A percentile compares a stretch with the other conserved stretches of the same genome.
Evolutionary conservation across 2,888 invertebrate species (phyloP).

Genomic region (Clusia tigrina): DNA sequence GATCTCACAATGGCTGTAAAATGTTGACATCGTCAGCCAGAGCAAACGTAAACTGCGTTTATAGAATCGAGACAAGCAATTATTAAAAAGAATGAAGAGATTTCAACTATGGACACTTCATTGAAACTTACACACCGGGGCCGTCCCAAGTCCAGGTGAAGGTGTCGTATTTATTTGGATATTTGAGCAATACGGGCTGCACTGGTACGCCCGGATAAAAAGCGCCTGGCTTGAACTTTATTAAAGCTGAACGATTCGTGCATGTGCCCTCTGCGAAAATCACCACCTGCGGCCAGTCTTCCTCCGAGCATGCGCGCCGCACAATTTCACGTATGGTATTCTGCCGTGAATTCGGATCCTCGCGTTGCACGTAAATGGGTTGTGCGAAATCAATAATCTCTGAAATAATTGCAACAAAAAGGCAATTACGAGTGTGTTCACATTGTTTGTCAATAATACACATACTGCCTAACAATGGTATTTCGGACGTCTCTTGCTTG

Average conservation of each 20-base stretch:
- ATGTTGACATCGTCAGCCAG: conserved; percentile 89
- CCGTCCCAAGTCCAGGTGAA: conserved; percentile 97
- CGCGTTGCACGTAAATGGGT: conserved; percentile 92
- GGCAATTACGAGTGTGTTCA: conserved; percentile 29
- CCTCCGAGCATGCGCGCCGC: conserved; percentile 80
- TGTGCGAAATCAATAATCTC: conserved; percentile 93
- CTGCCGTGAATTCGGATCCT: conserved; percentile 90
- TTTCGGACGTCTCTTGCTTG: conserved; percentile 81
- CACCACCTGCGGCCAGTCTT: conserved; percentile 89
- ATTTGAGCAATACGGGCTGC: conserved; percentile 91
- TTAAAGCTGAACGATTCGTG: conserved; percentile 90
- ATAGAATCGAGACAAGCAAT: background rate
- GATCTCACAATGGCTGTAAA: conserved; percentile 86
- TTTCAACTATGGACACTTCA: background rate
- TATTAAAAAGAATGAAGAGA: background rate
- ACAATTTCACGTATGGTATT: conserved; percentile 91
- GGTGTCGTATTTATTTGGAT: conserved; percentile 87
- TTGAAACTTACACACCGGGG: conserved; percentile 83
- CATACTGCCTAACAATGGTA: conserved; percentile 93
- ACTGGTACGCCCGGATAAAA: conserved; percentile 96
- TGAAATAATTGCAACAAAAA: conserved; percentile 66
- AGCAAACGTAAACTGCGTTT: conserved; percentile 76
- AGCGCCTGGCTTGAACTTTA: conserved; percentile 90
- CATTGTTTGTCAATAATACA: conserved; percentile 12
- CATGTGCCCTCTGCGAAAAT: conserved; percentile 98